Evolutionary conservation across 2,888 invertebrate genomes (phyloP).

Genomic region (Leptopilina drosophilae): DNA sequence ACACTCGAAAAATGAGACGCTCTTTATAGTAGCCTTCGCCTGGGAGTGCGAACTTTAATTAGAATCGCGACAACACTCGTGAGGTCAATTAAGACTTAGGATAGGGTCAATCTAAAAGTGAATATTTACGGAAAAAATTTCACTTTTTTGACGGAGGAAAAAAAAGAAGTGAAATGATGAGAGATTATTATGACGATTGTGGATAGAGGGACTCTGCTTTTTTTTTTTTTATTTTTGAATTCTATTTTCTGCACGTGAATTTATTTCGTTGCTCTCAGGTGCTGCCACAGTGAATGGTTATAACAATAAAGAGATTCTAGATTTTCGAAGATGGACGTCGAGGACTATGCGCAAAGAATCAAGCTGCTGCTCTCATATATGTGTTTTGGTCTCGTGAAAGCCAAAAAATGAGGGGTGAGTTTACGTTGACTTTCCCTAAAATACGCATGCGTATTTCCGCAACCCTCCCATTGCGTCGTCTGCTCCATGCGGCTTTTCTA

Average conservation of each 20-base stretch:
- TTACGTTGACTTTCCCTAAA: slow-evolving; percentile 41
- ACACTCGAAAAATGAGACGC: slow-evolving; percentile 25
- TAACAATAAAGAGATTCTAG: slow-evolving; percentile 39
- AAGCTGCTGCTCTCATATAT: slow-evolving; percentile 23
- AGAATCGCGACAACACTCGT: slow-evolving; percentile 10
- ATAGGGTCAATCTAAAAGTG: neutral
- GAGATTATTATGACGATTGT: too few species aligned
- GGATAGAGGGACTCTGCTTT: too few species aligned
- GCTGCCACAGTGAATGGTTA: slow-evolving; percentile 4
- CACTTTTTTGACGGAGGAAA: neutral
- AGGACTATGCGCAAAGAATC: slow-evolving; percentile 46
- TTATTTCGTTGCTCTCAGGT: neutral
- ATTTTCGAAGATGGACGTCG: slow-evolving; percentile 47
- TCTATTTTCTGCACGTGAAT: neutral
- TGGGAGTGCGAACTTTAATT: slow-evolving; percentile 32
- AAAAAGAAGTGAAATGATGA: too few species aligned
- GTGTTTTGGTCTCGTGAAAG: slow-evolving; percentile 48
- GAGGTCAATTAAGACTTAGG: slow-evolving; percentile 9
- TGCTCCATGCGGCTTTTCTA: slow-evolving; percentile 29
- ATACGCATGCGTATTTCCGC: slow-evolving; percentile 54
- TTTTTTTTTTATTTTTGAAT: too few species aligned
- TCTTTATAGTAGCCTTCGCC: slow-evolving; percentile 7
- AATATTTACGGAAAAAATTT: neutral
- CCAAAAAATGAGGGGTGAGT: slow-evolving; percentile 48
- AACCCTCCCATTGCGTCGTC: slow-evolving; percentile 46